Conservation (phyloP, 1,140 invertebrate genomes). For the Orussus abietinus region DNA sequence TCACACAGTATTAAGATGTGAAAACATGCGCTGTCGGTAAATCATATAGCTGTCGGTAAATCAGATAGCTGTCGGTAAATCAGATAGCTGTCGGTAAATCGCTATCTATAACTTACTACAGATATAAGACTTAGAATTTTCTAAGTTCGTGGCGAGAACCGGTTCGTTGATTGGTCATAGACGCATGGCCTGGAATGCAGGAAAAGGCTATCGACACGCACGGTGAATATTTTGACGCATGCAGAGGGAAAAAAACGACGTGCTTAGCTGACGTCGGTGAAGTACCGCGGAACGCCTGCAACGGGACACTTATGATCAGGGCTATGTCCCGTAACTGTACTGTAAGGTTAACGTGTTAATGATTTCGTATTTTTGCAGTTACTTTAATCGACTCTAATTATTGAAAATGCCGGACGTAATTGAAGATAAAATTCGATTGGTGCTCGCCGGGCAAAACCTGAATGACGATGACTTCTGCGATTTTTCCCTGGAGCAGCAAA, state of each 20-base stretch:
- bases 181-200: background rate
- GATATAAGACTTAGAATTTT: no score
- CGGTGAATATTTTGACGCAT: background rate
- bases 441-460: conserved; percentile 25
- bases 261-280: background rate
- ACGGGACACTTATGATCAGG: background rate
- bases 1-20: no score
- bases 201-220: conserved; percentile 1
- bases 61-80: no score
- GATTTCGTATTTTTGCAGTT: no score
- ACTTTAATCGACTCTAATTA: no score
- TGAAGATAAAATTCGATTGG: conserved; percentile 26
- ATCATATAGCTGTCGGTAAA: no score
- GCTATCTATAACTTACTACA: no score
- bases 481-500: conserved; percentile 73
- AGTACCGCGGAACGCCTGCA: background rate
- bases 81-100: no score
- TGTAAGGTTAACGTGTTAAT: no score
- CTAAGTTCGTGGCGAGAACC: no score
- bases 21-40: no score
- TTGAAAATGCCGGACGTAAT: conserved; percentile 31
- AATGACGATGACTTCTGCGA: conserved; percentile 66
- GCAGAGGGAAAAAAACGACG: background rate
- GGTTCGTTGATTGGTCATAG: background rate
- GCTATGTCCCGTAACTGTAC: no score